phyloP scores from a whole-genome alignment of 1,140 invertebrate genomes.

The Orius laevigatus region DNA sequence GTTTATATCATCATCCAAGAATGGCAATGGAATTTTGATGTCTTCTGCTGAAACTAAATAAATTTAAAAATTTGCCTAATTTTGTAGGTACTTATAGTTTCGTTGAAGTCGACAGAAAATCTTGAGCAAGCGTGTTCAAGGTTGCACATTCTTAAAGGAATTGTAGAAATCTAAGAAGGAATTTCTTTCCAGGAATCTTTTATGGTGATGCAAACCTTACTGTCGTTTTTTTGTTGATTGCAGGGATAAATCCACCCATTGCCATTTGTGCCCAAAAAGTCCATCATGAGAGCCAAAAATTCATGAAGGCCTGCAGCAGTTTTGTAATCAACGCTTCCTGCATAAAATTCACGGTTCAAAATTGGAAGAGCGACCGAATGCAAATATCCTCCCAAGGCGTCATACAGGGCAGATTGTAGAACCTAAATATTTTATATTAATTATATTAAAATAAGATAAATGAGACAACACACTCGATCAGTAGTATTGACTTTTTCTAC shows the following conservation, averaged over 20 bases:
- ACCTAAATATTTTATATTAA: not conserved
- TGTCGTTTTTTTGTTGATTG: too few relatives aligned
- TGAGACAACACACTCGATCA: not conserved
- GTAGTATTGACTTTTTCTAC: not conserved
- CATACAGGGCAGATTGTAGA: constrained; percentile 7
- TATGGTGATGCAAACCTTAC: too few relatives aligned
- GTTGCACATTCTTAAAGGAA: too few relatives aligned
- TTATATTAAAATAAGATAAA: too few relatives aligned
- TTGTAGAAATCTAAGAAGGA: not conserved
- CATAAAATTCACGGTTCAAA: constrained; percentile 19
- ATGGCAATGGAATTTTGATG: constrained; percentile 16
- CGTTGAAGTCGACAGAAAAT: too few relatives aligned
- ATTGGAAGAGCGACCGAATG: constrained; percentile 17
- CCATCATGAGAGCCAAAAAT: constrained; percentile 14
- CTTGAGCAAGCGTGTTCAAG: too few relatives aligned
- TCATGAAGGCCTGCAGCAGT: constrained; percentile 11
- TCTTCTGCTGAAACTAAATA: not conserved
- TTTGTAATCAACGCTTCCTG: constrained; percentile 18
- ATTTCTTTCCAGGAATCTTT: not conserved
- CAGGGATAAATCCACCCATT: constrained; percentile 14
- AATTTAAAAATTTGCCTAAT: not conserved
- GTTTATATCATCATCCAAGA: constrained; percentile 15
- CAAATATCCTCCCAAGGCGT: constrained; percentile 20
- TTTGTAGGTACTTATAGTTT: too few relatives aligned
- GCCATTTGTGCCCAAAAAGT: constrained; percentile 17